Evolutionary conservation across 2,888 invertebrate genomes (phyloP), one percentile per base, ranked within the genome.

Genomic region (Morinoia aosen): DNA sequence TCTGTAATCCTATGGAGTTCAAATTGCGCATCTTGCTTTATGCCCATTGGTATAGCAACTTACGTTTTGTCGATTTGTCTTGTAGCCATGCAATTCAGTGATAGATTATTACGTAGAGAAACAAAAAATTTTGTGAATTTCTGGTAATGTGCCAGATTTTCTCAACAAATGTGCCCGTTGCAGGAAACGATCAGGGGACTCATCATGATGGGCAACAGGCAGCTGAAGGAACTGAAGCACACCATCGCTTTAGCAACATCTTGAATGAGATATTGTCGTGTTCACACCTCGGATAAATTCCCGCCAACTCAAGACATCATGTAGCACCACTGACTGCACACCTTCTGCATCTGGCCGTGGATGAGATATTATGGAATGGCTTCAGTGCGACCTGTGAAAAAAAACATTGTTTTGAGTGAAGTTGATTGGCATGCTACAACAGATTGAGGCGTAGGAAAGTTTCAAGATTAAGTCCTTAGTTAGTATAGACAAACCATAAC

Each of bases 151-250:
- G 61, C 16, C 19, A 61, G 25, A 7, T 33, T 76, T 76, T 19
- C 76, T 33, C 2, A 33, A 76, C 25, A 33, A 12, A 76, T 76
- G 7, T 76, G 16, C 76, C 7, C 33, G 25, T 95, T 96, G 19
- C 95, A 96, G 96, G 94, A 90, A 14, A 95, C 95, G 4, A 96
- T 96, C 61, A 76, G 95, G 58, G 58, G 88, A 39, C 90, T 96
- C 94, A 76, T 96, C 39, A 94, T 95, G 58, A 90, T 95, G 58
- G 95, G 96, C 33, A 93, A 94, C 57, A 94, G 95, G 58, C 95
- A 95, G 58, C 61, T 95, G 88, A 98, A 98, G 95, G 98, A 98
- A 97, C 97, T 98, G 94, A 97, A 95, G 40, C 95, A 96, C n/a
- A 95, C 96, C 48, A 95, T 95, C 11, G 25, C n/a, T 16, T 12